Evolutionary conservation across 1,140 invertebrate genomes (phyloP).

Genomic region (Anthonomus grandis): DNA sequence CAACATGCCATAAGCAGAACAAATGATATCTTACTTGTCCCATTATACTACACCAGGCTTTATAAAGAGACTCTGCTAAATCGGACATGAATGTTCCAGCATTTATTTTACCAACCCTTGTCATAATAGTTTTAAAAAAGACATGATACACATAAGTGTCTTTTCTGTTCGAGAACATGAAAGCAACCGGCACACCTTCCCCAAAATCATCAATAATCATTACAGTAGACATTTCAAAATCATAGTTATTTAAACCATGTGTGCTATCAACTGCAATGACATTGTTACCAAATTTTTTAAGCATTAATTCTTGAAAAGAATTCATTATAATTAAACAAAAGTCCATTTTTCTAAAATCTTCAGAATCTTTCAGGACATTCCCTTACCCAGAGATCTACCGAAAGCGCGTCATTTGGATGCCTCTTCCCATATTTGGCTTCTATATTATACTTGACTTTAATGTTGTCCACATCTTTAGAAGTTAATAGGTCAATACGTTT

Average conservation of each 20-base stretch:
- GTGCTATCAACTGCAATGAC: constrained; percentile 23
- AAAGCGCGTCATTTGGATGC: constrained; percentile 22
- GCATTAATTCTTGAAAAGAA: constrained; percentile 11
- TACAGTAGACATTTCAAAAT: constrained; percentile 29
- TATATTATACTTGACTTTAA: constrained; percentile 18
- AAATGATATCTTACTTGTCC: constrained; percentile 1
- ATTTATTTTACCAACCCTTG: constrained; percentile 9
- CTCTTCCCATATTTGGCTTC: constrained; percentile 7
- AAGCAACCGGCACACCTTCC: constrained; percentile 25
- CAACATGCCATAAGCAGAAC: constrained; percentile 10
- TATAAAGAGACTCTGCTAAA: constrained; percentile 17
- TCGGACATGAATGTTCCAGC: constrained; percentile 28
- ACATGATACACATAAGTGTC: constrained; percentile 13
- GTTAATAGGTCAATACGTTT: constrained; percentile 18
- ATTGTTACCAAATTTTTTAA: constrained; percentile 22
- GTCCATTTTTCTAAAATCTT: constrained; percentile 11
- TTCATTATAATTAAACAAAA: constrained; percentile 26
- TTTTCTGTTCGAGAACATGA: constrained; percentile 25
- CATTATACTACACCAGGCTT: constrained; percentile 14
- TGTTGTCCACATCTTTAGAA: constrained; percentile 21
- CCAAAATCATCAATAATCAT: constrained; percentile 27
- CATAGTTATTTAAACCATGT: constrained; percentile 24
- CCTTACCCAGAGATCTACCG: constrained; percentile 24
- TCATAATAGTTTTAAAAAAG: constrained; percentile 20
- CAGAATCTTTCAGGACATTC: constrained; percentile 14